Evolutionary conservation across 2,113 vertebrate species (phyloP).

Genomic region (Poeciliopsis turrubarensis): DNA sequence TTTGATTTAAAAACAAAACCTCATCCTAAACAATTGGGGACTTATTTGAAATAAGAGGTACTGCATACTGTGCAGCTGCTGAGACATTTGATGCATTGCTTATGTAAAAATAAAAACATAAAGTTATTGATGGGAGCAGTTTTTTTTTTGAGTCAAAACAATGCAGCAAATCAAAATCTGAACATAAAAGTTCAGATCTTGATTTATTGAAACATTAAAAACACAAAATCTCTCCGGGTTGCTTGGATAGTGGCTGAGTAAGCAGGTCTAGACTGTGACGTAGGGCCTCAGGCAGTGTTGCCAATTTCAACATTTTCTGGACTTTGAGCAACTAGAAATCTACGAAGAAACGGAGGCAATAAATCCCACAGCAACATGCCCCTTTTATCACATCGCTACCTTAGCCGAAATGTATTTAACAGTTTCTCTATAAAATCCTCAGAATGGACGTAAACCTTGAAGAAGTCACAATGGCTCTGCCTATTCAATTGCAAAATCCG

Average conservation of each 20-base stretch:
- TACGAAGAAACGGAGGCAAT: conserved; percentile 45
- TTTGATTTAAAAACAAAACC: not conserved
- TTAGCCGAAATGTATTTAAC: conserved; percentile 56
- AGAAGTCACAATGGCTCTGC: conserved; percentile 49
- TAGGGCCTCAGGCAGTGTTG: conserved; percentile 23
- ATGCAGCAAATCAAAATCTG: not conserved
- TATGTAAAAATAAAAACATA: conserved; percentile 13
- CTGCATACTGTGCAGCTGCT: not conserved
- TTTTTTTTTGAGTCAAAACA: conserved; percentile 2
- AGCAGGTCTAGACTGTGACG: conserved; percentile 37
- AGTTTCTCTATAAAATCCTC: conserved; percentile 56
- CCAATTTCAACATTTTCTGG: conserved; percentile 40
- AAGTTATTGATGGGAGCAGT: not conserved
- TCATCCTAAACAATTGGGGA: not conserved
- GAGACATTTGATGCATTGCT: not conserved
- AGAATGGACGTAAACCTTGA: conserved; percentile 55
- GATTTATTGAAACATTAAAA: conserved; percentile 9
- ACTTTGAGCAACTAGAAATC: conserved; percentile 44
- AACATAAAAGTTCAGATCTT: not conserved
- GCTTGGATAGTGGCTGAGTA: conserved; percentile 46
- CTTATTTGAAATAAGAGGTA: not conserved
- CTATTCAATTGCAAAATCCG: conserved; percentile 48
- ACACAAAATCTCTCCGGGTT: conserved; percentile 19
- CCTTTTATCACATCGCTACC: conserved; percentile 45
- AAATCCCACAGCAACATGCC: conserved; percentile 27